Percentiles rank a stretch among this genome's conserved stretches.
These are phyloP conservation scores for Antechinus stuartii DNA, from an alignment of 2,113 vertebrate genomes.

Conservation along the genomic window DNA sequence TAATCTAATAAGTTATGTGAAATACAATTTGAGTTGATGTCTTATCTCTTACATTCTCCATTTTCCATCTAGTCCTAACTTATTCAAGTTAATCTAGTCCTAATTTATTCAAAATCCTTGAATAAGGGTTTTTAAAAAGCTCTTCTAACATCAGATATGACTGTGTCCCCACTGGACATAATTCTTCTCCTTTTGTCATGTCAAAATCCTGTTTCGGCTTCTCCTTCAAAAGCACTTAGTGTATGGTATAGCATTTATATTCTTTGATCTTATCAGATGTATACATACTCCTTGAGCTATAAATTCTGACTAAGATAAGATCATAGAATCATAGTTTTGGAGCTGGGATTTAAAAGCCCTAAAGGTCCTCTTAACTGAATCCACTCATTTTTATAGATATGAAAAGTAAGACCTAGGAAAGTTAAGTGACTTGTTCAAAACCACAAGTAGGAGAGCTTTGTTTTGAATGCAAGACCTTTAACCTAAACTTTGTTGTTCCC, in stretches of 20 bases:
- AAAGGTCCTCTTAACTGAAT: not conserved
- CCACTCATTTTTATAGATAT: not conserved
- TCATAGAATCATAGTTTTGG: not conserved
- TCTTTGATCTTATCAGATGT: not conserved
- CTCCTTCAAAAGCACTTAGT: no score
- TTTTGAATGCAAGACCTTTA: not conserved
- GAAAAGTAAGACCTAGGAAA: not conserved
- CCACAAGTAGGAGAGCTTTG: not conserved
- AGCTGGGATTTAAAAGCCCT: not conserved
- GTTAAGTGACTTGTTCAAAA: not conserved
- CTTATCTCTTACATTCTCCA: not conserved
- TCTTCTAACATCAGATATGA: not conserved
- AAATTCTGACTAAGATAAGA: not conserved
- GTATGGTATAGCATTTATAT: not conserved
- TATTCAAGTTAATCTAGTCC: no score
- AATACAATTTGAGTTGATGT: not conserved
- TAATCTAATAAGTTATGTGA: not conserved
- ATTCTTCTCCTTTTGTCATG: not conserved
- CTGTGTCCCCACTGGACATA: not conserved
- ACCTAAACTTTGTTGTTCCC: not conserved
- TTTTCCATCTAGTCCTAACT: not conserved
- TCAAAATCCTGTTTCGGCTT: fast-evolving
- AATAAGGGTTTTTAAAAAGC: no score
- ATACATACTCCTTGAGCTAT: not conserved
- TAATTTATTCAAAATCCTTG: no score